A percentile compares a stretch with the other conserved stretches of the same genome.
Evolutionary conservation across 2,888 invertebrate species (phyloP).

Genomic region (Nasonia oneida): DNA sequence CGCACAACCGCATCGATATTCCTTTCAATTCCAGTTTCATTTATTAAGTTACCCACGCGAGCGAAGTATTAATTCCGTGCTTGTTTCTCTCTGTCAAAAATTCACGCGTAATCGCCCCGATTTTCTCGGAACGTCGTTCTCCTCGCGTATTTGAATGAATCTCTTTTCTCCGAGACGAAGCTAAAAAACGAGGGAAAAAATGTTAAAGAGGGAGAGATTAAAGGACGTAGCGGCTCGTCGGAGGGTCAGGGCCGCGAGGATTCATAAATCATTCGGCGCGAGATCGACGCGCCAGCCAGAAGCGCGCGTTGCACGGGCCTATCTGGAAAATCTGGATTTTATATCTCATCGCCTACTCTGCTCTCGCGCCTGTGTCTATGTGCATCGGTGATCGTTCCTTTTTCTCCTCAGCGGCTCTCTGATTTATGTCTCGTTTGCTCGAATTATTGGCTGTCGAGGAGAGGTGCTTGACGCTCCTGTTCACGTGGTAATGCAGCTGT

Average conservation of each 20-base stretch:
- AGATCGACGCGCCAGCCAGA: slow-evolving; percentile 25
- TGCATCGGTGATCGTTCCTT: neutral
- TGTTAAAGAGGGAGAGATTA: slow-evolving; percentile 43
- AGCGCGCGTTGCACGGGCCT: neutral
- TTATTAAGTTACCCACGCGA: neutral
- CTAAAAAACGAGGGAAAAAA: neutral
- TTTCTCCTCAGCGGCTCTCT: neutral
- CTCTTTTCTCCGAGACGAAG: neutral
- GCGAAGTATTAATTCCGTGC: neutral
- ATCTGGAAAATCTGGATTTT: slow-evolving; percentile 50
- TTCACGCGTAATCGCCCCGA: slow-evolving; percentile 26
- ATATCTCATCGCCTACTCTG: slow-evolving; percentile 7
- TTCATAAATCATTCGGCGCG: slow-evolving; percentile 47
- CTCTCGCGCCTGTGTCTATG: neutral
- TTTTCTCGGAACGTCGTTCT: slow-evolving; percentile 37
- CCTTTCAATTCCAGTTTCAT: neutral
- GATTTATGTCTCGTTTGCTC: slow-evolving; percentile 34
- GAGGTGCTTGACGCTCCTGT: neutral
- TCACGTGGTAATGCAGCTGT: neutral
- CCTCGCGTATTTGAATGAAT: slow-evolving; percentile 40
- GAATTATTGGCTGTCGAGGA: neutral
- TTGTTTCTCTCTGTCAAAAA: neutral
- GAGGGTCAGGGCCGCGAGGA: slow-evolving; percentile 47
- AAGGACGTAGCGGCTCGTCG: slow-evolving; percentile 16
- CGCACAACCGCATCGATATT: neutral